Conservation (phyloP, 2,113 vertebrate genomes). For the Helogale parvula region DNA sequence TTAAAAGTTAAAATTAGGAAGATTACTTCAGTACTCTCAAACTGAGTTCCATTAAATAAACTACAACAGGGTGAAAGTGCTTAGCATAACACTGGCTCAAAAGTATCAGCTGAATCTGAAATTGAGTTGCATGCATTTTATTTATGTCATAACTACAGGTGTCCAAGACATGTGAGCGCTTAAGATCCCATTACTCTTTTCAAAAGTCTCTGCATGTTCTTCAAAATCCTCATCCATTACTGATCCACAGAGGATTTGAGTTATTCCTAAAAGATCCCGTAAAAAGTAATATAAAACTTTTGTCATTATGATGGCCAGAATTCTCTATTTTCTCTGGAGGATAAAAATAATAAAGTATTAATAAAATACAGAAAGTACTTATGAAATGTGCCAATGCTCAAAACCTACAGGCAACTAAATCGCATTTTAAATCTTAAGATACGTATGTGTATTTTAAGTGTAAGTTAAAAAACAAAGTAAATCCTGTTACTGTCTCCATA, state of each 20-base stretch:
- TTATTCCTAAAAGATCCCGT: conserved; percentile 47
- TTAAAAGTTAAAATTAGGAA: conserved; percentile 51
- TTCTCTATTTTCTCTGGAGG: conserved; percentile 43
- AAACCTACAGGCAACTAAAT: conserved; percentile 60
- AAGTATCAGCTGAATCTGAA: conserved; percentile 15
- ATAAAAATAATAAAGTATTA: conserved; percentile 38
- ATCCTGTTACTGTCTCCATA: not conserved
- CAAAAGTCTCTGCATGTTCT: conserved; percentile 46
- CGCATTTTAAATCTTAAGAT: conserved; percentile 15
- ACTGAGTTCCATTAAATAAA: conserved; percentile 50
- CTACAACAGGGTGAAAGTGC: not conserved
- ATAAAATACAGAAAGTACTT: conserved; percentile 17
- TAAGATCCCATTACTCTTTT: conserved; percentile 38
- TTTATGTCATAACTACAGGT: not conserved
- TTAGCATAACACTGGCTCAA: not conserved
- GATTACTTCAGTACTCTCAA: conserved; percentile 26
- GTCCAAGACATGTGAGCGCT: not conserved
- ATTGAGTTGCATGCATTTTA: not conserved
- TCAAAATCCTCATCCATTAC: conserved; percentile 58
- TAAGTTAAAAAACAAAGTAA: conserved; percentile 25
- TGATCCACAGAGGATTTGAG: conserved; percentile 25
- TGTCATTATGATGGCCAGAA: conserved; percentile 32
- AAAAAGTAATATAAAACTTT: conserved; percentile 33
- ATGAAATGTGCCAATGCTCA: conserved; percentile 30
- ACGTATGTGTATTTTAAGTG: not conserved